Percentiles rank a stretch among this genome's conserved stretches.
Conservation (phyloP, 2,113 vertebrate species). For the Anguilla japonica region DNA sequence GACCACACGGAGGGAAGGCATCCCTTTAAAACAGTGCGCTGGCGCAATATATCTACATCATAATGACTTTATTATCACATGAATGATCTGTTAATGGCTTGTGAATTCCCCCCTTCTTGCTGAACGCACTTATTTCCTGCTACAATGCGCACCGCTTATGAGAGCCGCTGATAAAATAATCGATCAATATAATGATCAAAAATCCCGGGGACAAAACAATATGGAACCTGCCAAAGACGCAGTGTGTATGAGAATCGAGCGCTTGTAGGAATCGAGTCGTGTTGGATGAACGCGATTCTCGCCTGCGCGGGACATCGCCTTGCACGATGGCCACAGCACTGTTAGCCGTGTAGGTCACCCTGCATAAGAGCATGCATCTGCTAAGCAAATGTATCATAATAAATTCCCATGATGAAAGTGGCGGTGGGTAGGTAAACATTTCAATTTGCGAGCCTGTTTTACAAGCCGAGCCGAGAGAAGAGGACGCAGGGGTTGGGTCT, state of each 20-base stretch:
- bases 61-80: neutral
- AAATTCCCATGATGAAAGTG: neutral
- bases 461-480: neutral
- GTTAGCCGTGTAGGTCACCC: neutral
- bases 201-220: constrained; percentile 7
- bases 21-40: constrained; percentile 8
- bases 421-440: neutral
- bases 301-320: neutral
- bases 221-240: neutral
- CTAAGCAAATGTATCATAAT: neutral
- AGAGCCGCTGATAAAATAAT: constrained; percentile 2
- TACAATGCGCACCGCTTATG: constrained; percentile 1
- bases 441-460: neutral
- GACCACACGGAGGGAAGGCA: neutral
- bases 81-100: neutral
- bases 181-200: constrained; percentile 20
- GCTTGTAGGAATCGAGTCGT: neutral
- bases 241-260: neutral
- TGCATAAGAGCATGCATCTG: neutral
- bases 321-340: neutral
- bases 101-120: constrained; percentile 19
- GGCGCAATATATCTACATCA: neutral
- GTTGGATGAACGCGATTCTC: neutral
- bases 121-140: constrained; percentile 1
- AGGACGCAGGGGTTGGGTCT: neutral